Evolutionary conservation across 23 tunicate species (phyloP), one percentile per base, ranked within the genome.

Genomic region (Ascidia mentula): DNA sequence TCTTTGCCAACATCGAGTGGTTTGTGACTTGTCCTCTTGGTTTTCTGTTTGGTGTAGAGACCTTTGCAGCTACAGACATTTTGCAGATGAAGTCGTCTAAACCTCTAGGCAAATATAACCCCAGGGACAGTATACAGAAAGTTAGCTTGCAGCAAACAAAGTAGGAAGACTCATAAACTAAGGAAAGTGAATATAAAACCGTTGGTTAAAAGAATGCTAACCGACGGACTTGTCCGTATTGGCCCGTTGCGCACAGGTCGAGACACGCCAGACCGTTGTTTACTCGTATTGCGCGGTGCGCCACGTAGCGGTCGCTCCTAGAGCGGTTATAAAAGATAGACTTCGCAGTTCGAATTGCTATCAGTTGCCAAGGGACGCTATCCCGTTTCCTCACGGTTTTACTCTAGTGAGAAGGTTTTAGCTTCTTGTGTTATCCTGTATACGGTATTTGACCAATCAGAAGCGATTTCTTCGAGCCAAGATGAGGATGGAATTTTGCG

Each of bases 331-430:
- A 53, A 53, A 53, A 53, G 65, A 53, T 53, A 53, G 65, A 28
- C 22, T 3, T 28, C 65, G 65, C 28, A 35, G 31, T 77, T 77
- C 39, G 80, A 77, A 77, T 42, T 46, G 38, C 60, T 36, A 77
- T 77, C 80, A 40, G 80, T 77, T 77, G 60, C 77, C 76, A 34
- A 79, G 74, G 76, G 89, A 85, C 89, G 84, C 80, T 53, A 45
- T 72, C 84, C 46, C 75, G 46, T 86, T 60, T 72, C 34, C 45
- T 45, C 74, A 73, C 17, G 80, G 12, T 9, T 9, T 9, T 9
- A 28, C 2, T 53, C 24, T 9, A 3, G 1, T 53, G 7, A 28
- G 13, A 53, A 5, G n/a, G n/a, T 53, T 53, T 9, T 53, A 20
- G 65, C 24, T 53, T 53, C 65, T 53, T 53, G 28, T 53, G n/a